Conservation (phyloP, 1,140 invertebrate species). For the Drosophila micromelanica region DNA sequence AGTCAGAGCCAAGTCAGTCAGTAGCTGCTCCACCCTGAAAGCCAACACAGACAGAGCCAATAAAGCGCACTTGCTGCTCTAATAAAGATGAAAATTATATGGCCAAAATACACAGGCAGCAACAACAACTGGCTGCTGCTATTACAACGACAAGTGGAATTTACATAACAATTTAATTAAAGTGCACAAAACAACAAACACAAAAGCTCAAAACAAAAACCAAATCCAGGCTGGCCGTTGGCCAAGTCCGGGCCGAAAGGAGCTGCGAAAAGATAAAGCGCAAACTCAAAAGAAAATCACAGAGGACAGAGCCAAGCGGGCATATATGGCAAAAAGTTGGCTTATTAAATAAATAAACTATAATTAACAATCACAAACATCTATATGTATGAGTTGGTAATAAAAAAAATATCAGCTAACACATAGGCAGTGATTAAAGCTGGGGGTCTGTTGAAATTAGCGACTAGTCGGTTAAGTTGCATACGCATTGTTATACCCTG, state of each 20-base stretch:
- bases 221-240: not conserved
- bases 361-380: constrained; percentile 50
- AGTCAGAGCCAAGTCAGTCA: constrained; percentile 15
- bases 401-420: constrained; percentile 14
- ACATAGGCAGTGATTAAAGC: constrained; percentile 35
- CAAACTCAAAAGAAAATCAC: constrained; percentile 51
- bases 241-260: constrained; percentile 34
- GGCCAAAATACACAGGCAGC: constrained; percentile 19
- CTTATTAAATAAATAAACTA: constrained; percentile 75
- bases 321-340: constrained; percentile 45
- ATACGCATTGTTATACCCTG: constrained; percentile 32
- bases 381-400: constrained; percentile 28
- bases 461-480: constrained; percentile 3
- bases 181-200: constrained; percentile 43
- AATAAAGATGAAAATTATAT: constrained; percentile 72
- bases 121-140: constrained; percentile 19
- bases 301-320: constrained; percentile 10
- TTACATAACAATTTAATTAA: constrained; percentile 81
- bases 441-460: constrained; percentile 26
- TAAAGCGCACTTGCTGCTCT: constrained; percentile 65
- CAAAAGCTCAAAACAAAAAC: constrained; percentile 1
- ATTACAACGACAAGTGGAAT: constrained; percentile 71
- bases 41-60: constrained; percentile 20
- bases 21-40: constrained; percentile 7
- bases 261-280: constrained; percentile 72